Evolutionary conservation across 2,888 invertebrate genomes (phyloP), one percentile per base, ranked within the genome.

Genomic region (Entomobrya multifasciata): DNA sequence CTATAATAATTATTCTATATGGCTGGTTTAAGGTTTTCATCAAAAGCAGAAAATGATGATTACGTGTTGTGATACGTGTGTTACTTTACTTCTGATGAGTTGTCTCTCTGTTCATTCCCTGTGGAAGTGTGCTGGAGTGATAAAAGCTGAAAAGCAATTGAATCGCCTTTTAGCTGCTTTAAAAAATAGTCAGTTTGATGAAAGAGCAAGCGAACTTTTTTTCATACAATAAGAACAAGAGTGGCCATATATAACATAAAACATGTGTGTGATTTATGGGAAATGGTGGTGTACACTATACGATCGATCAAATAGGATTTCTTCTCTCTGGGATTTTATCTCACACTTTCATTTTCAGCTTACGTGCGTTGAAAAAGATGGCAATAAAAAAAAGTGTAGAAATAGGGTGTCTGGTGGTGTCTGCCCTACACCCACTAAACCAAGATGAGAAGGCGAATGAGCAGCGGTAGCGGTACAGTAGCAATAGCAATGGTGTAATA

Each of bases 261-360:
- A 22, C n/a, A n/a, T n/a, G 72, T 78, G 52, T 52, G 78, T 87
- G 87, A 87, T 87, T 87, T 87, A 87, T 87, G 87, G 44, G 41
- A 55, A 67, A 70, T 22, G 55, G 67, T 44, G 67, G 20, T 67
- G 20, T 67, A 72, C 67, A 67, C 70, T 25, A 22, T 22, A 78
- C 78, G 84, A 87, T 87, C 87, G 87, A 87, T 87, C 87, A 87
- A 87, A 87, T 60, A 84, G 74, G 80, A 79, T 84, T 87, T 87
- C 77, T 41, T 44, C 67, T 44, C 67, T 47, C 49, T 67, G 76
- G 86, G 72, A 79, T 79, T 86, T 84, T 79, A 84, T 80, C 83
- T 76, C 72, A 87, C 70, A 60, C 60, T 84, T 80, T 83, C 76
- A 79, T 84, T 84, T 74, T 84, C 60, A 67, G 86, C 60, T 49